Evolutionary conservation across 2,888 invertebrate species (phyloP).

Genomic region (Acanthopleura granulata): DNA sequence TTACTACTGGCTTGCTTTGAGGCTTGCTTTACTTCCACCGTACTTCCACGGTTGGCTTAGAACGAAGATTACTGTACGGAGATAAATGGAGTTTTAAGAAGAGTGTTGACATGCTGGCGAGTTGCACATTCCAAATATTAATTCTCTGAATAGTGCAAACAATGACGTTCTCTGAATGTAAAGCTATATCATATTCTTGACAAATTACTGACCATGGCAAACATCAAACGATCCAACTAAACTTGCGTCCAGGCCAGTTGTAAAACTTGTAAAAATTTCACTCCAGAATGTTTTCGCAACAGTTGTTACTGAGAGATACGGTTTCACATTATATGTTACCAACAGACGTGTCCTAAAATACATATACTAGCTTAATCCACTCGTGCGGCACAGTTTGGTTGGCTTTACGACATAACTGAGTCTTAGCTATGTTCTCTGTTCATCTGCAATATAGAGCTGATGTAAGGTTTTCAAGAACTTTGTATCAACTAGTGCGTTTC

Average conservation of each 20-base stretch:
- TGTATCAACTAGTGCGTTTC: too few relatives aligned
- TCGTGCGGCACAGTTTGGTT: too few relatives aligned
- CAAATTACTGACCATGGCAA: background rate
- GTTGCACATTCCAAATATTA: slow-evolving; percentile 2
- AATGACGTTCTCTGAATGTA: background rate
- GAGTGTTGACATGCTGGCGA: slow-evolving; percentile 4
- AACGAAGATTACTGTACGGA: slow-evolving; percentile 1
- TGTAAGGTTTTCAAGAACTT: too few relatives aligned
- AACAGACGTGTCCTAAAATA: too few relatives aligned
- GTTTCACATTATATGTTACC: too few relatives aligned
- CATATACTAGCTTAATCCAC: too few relatives aligned
- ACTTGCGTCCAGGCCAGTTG: background rate
- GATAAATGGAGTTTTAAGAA: slow-evolving; percentile 19
- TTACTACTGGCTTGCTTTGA: background rate
- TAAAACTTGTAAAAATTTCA: background rate
- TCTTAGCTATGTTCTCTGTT: too few relatives aligned
- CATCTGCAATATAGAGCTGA: too few relatives aligned
- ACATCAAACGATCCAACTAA: background rate
- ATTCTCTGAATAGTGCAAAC: background rate
- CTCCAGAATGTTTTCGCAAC: too few relatives aligned
- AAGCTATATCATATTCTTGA: slow-evolving; percentile 1
- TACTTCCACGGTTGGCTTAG: slow-evolving; percentile 14
- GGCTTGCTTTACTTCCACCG: background rate
- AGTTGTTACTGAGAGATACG: too few relatives aligned
- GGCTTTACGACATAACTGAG: too few relatives aligned